These are phyloP conservation scores for Pseudomyrmex pallidus DNA, from an alignment of 1,140 invertebrate genomes.

Conservation along the genomic window DNA sequence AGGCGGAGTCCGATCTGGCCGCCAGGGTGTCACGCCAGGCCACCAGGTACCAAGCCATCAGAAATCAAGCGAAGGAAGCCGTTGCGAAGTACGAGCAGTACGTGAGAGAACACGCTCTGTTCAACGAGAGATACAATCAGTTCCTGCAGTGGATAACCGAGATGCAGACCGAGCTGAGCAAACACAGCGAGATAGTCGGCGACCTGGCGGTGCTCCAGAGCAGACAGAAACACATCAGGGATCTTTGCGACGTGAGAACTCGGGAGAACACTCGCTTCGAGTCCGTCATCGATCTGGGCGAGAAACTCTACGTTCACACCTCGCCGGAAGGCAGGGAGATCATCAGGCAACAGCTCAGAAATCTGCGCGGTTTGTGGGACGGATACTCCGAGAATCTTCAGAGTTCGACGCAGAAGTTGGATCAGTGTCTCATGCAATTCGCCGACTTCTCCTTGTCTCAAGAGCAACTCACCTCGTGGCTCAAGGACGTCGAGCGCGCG, in stretches of 20 bases:
- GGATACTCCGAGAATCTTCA: constrained; percentile 93
- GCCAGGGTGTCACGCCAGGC: constrained; percentile 92
- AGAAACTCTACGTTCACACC: constrained; percentile 96
- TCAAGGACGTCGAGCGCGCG: constrained; percentile 95
- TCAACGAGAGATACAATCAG: constrained; percentile 91
- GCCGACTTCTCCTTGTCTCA: constrained; percentile 94
- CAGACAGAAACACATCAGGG: constrained; percentile 92
- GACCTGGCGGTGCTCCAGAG: constrained; percentile 94
- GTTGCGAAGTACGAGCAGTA: constrained; percentile 92
- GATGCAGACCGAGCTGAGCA: constrained; percentile 90
- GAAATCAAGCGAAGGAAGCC: constrained; percentile 92
- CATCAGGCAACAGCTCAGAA: constrained; percentile 94
- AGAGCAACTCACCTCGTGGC: constrained; percentile 96
- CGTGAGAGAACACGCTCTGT: constrained; percentile 93
- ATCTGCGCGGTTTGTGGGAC: constrained; percentile 94
- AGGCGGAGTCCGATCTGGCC: constrained; percentile 91
- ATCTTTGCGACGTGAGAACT: constrained; percentile 92
- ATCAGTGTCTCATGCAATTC: constrained; percentile 95
- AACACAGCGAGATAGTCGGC: constrained; percentile 94
- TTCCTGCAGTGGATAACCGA: constrained; percentile 91
- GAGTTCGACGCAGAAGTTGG: constrained; percentile 91
- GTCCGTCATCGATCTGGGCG: constrained; percentile 93
- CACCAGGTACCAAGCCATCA: constrained; percentile 94
- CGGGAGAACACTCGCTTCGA: constrained; percentile 94
- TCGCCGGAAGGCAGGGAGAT: constrained; percentile 97